Evolutionary conservation across 1,140 invertebrate genomes (phyloP), one percentile per base, ranked within the genome.

Genomic region (Schlechtendalia chinensis): DNA sequence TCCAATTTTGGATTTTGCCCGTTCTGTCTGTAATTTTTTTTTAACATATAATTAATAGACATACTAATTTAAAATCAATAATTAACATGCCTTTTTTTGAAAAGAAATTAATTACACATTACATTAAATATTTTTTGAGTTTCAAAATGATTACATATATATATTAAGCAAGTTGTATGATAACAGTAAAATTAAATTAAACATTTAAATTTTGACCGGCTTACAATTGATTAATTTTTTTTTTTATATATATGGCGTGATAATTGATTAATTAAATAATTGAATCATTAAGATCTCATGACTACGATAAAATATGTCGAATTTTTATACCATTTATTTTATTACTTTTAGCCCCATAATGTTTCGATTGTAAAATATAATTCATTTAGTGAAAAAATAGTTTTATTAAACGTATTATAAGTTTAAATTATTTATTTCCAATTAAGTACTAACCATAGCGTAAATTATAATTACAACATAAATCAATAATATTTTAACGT

Each of bases 1-100:
- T 17, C 72, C 72, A 14, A 77, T 77, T 77, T 77, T 77, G 10
- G 54, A 77, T 24, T 77, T 77, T 10, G 72, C 16, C n/a, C 56
- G 56, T 77, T 77, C 72, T 45, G 54, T 39, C 72, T 77, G 14
- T 54, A 16, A 61, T 5, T 10, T 22, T 19, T 22, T 24, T 22
- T 45, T 1, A 53, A 53, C 53, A 72, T 29, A 54, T 53, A 72
- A 72, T 17, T 29, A n/a, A 72, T 14, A 11, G 50, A 1, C 4
- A 17, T 27, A 8, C 22, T 2, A 71, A 50, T 8, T 71, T 50
- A 1, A 69, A n/a, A 12, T 22, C n/a, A n/a, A 1, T 45, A 29
- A 63, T 45, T 45, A 22, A 0, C 45, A n/a, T 4, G n/a, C 8
- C 3, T 59, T 56, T 56, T 56, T 27, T 59, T 59, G 8, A 59